These are phyloP conservation scores for Anthonomus grandis DNA, from an alignment of 1,140 invertebrate species.

Conservation along the genomic window DNA sequence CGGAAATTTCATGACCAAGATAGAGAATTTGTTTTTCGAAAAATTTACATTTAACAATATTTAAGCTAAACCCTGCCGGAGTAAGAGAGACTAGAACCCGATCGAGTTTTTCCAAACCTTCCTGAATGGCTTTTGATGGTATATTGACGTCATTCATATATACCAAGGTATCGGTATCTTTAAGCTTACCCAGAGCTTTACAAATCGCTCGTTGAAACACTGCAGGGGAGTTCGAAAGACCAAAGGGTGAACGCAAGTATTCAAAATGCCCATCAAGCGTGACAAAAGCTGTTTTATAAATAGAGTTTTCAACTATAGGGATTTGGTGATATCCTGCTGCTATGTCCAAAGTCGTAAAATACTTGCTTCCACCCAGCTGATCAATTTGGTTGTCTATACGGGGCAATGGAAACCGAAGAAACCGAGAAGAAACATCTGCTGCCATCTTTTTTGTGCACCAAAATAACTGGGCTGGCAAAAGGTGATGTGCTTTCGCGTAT, in stretches of 20 bases:
- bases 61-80: constrained; percentile 21
- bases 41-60: constrained; percentile 26
- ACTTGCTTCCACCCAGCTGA: constrained; percentile 19
- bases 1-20: constrained; percentile 18
- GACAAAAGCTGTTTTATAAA: constrained; percentile 37
- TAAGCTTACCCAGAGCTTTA: constrained; percentile 37
- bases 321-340: constrained; percentile 35
- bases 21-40: constrained; percentile 19
- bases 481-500: constrained; percentile 44
- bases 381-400: constrained; percentile 50
- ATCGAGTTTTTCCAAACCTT: constrained; percentile 31
- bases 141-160: constrained; percentile 39
- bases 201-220: constrained; percentile 49
- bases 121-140: constrained; percentile 26
- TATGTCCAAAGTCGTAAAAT: constrained; percentile 39
- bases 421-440: constrained; percentile 43
- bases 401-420: constrained; percentile 48
- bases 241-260: constrained; percentile 50
- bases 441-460: constrained; percentile 45
- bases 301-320: constrained; percentile 39
- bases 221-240: constrained; percentile 47
- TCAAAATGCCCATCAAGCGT: constrained; percentile 48
- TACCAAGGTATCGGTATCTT: constrained; percentile 14
- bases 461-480: constrained; percentile 44
- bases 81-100: constrained; percentile 29